Evolutionary conservation across 1,140 invertebrate genomes (phyloP).

Genomic region (Diplogasteroides magnus): DNA sequence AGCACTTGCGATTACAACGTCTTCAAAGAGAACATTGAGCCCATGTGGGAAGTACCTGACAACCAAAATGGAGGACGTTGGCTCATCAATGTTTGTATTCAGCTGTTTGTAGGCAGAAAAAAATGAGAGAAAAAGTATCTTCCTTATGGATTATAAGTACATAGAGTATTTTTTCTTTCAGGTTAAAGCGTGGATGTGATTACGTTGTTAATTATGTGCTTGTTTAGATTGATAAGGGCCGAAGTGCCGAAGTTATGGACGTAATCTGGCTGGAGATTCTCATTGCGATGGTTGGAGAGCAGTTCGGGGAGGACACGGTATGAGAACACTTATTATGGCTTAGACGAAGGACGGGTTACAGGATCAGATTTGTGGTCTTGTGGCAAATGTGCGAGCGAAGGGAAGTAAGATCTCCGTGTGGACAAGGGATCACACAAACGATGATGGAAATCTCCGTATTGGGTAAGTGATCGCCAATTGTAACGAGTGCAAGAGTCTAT

Average conservation of each 20-base stretch:
- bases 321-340: background rate
- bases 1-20: slow-evolving; percentile 88
- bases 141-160: slow-evolving; percentile 7
- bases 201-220: background rate
- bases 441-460: slow-evolving; percentile 66
- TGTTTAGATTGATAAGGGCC: slow-evolving; percentile 52
- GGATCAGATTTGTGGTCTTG: slow-evolving; percentile 84
- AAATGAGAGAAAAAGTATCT: slow-evolving; percentile 1
- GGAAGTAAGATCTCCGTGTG: slow-evolving; percentile 75
- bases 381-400: slow-evolving; percentile 84
- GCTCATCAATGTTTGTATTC: slow-evolving; percentile 65
- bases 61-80: slow-evolving; percentile 86
- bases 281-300: slow-evolving; percentile 89
- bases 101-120: slow-evolving; percentile 8
- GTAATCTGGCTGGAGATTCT: slow-evolving; percentile 88
- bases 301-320: slow-evolving; percentile 76
- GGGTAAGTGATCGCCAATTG: slow-evolving; percentile 52
- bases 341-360: background rate
- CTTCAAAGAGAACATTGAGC: slow-evolving; percentile 79
- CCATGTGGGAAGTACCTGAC: slow-evolving; percentile 94
- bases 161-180: too few species aligned
- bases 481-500: too few species aligned
- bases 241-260: slow-evolving; percentile 75
- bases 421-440: slow-evolving; percentile 77
- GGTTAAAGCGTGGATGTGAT: too few species aligned